Percentiles rank a stretch among this genome's conserved stretches.
Evolutionary conservation across 2,113 vertebrate species (phyloP).

Genomic region (Cephalopholis sonnerati): DNA sequence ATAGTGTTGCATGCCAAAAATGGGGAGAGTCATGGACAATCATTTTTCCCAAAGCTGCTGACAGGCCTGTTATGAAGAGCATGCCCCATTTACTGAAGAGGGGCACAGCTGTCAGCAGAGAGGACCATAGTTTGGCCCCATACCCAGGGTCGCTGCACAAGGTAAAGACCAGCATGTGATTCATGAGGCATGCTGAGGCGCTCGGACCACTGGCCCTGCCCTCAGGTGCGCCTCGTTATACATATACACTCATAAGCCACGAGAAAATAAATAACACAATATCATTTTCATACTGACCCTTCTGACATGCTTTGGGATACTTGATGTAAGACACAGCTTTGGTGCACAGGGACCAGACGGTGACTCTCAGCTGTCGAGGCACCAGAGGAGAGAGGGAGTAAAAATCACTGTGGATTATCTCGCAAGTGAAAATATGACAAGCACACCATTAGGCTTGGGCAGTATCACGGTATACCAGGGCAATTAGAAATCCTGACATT

Average conservation of each 20-base stretch:
- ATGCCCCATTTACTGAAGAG: constrained; percentile 78
- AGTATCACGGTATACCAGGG: too few species aligned
- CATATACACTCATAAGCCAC: constrained; percentile 32
- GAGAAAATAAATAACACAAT: constrained; percentile 29
- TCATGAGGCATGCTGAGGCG: constrained; percentile 50
- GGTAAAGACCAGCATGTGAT: constrained; percentile 75
- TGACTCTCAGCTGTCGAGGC: constrained; percentile 91
- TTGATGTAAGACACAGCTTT: constrained; percentile 99
- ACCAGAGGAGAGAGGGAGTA: constrained; percentile 15
- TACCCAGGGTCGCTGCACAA: constrained; percentile 62
- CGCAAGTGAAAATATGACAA: constrained; percentile 39
- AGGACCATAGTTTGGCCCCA: constrained; percentile 54
- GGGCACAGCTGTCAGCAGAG: constrained; percentile 79
- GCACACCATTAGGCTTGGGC: neutral
- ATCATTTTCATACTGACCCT: constrained; percentile 87
- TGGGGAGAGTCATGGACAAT: constrained; percentile 72
- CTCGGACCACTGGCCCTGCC: constrained; percentile 61
- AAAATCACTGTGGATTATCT: constrained; percentile 27
- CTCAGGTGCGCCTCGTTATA: constrained; percentile 66
- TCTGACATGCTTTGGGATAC: constrained; percentile 96
- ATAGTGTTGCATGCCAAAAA: constrained; percentile 66
- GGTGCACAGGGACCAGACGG: constrained; percentile 97
- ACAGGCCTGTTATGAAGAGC: constrained; percentile 83
- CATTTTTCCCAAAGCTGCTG: constrained; percentile 77
- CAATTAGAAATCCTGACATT: too few species aligned